Evolutionary conservation across 2,113 vertebrate genomes (phyloP), one percentile per base, ranked within the genome.

Genomic region (Pseudolaguvia tuberculata): DNA sequence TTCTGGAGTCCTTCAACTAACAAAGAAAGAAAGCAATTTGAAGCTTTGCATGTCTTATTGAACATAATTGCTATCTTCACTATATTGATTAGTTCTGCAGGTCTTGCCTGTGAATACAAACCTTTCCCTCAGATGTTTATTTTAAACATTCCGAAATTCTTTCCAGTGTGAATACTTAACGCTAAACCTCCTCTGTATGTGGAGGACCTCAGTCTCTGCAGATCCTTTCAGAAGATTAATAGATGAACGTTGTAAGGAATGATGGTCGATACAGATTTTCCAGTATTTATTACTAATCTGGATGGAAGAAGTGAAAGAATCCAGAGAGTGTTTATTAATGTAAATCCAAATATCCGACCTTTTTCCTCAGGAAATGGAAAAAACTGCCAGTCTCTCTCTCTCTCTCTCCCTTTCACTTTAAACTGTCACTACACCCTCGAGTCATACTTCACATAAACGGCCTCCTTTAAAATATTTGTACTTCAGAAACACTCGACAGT

Each of bases 301-400:
- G 20, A 17, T 23, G 51, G 52, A 55, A 53, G n/a, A 42, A 39
- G 29, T 12, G 52, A 70, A 42, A 25, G n/a, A 55, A 55, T 55
- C 51, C 62, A 66, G 62, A 13, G 10, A 27, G 63, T 48, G 63
- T 66, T 66, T 66, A 66, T 66, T 59, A 42, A 7, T 72, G 23
- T 17, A 31, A 50, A 59, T 50, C 56, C 45, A 72, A 59, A 31
- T 59, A 50, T 50, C 31, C 11, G 17, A n/a, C 21, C 14, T 59
- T 47, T 67, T 58, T 61, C 45, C 70, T 61, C 51, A 70, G 42
- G 39, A 72, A 35, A 47, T 56, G 53, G 56, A 58, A 59, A 21
- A 39, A 65, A 65, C 18, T 2, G 3, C 1, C 8, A n/a, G 4
- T 29, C 70, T 25, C n/a, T 25, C 50, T 21, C 31, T 14, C 57